phyloP scores from a whole-genome alignment of 2,888 invertebrate genomes.

The Salpingus planirostris region DNA sequence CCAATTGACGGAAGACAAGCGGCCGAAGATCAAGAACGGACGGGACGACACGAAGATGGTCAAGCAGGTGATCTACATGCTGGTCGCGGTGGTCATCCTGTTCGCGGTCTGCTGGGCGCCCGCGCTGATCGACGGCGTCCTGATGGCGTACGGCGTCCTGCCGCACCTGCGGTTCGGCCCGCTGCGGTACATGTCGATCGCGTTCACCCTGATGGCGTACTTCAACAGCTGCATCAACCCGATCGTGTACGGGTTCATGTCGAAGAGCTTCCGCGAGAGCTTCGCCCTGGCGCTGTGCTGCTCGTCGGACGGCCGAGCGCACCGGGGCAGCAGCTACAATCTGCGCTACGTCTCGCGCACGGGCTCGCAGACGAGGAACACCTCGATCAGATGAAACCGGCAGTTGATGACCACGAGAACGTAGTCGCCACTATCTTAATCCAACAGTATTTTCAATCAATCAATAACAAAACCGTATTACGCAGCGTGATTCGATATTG shows the following conservation, averaged over 20 bases:
- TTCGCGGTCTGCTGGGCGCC: conserved; percentile 65
- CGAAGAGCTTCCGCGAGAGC: conserved; percentile 56
- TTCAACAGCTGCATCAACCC: conserved; percentile 48
- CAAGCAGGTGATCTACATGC: conserved; percentile 62
- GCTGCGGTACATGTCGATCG: conserved; percentile 52
- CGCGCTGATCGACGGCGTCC: conserved; percentile 53
- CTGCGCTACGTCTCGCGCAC: conserved; percentile 31
- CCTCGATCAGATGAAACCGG: conserved; percentile 27
- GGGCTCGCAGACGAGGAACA: conserved; percentile 34
- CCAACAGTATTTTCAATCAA: conserved; percentile 1
- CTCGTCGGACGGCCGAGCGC: conserved; percentile 16
- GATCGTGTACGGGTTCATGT: conserved; percentile 67
- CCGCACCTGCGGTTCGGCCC: conserved; percentile 44
- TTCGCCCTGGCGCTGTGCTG: conserved; percentile 46
- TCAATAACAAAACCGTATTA: too few species aligned
- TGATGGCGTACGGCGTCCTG: conserved; percentile 52
- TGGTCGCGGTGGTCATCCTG: conserved; percentile 58
- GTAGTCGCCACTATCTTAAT: neutral
- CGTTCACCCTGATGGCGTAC: conserved; percentile 58
- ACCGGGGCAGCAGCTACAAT: conserved; percentile 27
- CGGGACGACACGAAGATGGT: conserved; percentile 32
- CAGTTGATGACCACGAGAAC: conserved; percentile 2
- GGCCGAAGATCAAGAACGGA: conserved; percentile 8
- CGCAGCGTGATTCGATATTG: too few species aligned
- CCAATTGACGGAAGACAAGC: conserved; percentile 10